phyloP scores from a whole-genome alignment of 2,113 vertebrate genomes.

The Passerina amoena region DNA sequence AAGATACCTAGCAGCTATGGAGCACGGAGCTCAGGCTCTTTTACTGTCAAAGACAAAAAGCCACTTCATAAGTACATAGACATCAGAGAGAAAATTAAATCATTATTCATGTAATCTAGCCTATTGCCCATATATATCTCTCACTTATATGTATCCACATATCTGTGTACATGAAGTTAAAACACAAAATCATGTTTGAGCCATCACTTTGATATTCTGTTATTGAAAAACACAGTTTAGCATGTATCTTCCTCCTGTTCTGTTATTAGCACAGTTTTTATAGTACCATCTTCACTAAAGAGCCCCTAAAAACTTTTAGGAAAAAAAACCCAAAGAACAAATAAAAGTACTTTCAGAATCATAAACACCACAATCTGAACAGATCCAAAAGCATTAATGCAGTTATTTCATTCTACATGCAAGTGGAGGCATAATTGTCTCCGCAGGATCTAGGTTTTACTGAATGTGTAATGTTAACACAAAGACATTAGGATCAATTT shows the following conservation, averaged over 20 bases:
- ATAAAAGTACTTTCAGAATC: background rate
- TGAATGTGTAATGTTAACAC: background rate
- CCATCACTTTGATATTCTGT: background rate
- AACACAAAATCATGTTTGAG: background rate
- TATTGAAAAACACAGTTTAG: background rate
- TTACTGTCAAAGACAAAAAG: background rate
- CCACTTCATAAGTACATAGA: fast-evolving
- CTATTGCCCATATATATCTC: background rate
- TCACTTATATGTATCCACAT: background rate
- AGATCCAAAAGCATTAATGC: background rate
- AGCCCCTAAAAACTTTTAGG: background rate
- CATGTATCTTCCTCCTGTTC: background rate
- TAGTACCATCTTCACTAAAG: background rate
- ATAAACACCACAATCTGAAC: background rate
- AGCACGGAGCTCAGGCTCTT: background rate
- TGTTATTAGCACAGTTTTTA: background rate
- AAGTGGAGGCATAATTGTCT: background rate
- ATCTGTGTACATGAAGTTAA: background rate
- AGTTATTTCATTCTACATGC: background rate
- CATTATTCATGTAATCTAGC: background rate
- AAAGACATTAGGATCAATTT: background rate
- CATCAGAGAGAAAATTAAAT: background rate
- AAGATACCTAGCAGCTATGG: background rate
- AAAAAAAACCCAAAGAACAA: background rate
- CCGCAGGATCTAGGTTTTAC: background rate